Evolutionary conservation across 1,140 invertebrate genomes (phyloP), one percentile per base, ranked within the genome.

Genomic region (Bombus balteatus): DNA sequence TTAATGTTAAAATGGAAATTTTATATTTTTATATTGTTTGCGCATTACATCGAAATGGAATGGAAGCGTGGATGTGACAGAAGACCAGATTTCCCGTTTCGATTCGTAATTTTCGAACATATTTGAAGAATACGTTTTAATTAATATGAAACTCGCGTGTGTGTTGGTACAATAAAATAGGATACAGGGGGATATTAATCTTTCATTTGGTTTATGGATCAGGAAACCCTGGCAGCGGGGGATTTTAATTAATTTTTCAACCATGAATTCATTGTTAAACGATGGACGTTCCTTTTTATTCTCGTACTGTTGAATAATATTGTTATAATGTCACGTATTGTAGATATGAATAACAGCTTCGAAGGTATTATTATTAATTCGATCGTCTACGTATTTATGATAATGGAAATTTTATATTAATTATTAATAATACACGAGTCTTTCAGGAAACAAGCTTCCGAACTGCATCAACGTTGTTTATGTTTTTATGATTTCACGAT

Each of bases 221-320:
- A 39, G 10, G 6, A 41, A 37, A 9, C 2, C 13, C 18, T 59
- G 41, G 15, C 0, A 15, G n/a, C 18, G 10, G 39, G 9, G 59
- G 41, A 78, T 78, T 78, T 65, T 41, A 78, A 78, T 78, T 78
- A 41, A 78, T 78, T 34, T 66, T 66, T 65, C 37, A 78, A 66
- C 4, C 59, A 43, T 78, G 28, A 25, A 43, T 43, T 25, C 76
- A 6, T 15, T 43, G n/a, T 28, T 39, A 59, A 59, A 53, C 47
- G 18, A 32, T 28, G 68, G 25, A 13, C 28, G 3, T 10, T 2
- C 5, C 28, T 62, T 10, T 32, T n/a, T 41, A 28, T 15, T 22
- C 37, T 41, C 28, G 39, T 13, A 41, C 13, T 6, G 12, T 41
- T 28, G 25, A 37, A 39, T 37, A 70, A 25, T 25, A 39, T 39